These are phyloP conservation scores for Mamestra configurata DNA, from an alignment of 1,140 invertebrate genomes.

Conservation along the genomic window DNA sequence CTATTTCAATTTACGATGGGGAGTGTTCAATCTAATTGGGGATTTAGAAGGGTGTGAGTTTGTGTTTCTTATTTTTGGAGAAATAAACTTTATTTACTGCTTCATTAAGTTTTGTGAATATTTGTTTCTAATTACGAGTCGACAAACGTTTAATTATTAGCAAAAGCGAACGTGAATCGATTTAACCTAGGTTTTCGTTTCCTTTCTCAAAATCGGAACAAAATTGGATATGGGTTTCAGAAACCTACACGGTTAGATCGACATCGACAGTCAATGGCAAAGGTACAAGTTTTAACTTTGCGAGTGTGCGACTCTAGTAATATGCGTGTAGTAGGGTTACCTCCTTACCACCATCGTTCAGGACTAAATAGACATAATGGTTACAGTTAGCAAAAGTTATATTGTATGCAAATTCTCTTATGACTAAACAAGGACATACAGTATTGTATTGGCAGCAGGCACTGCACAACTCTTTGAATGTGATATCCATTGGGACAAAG, in stretches of 20 bases:
- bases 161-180: neutral
- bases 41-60: slow-evolving; percentile 8
- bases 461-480: too few species aligned
- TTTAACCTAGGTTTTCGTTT: neutral
- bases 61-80: slow-evolving; percentile 12
- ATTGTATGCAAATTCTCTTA: slow-evolving; percentile 26
- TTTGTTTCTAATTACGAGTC: slow-evolving; percentile 17
- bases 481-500: too few species aligned
- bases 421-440: neutral
- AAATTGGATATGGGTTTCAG: neutral
- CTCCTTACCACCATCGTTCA: neutral
- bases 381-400: slow-evolving; percentile 19
- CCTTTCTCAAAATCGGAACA: neutral
- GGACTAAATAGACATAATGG: neutral
- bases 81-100: slow-evolving; percentile 28
- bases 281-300: neutral
- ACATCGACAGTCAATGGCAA: slow-evolving; percentile 9
- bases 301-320: neutral
- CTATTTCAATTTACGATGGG: slow-evolving; percentile 43
- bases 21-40: slow-evolving; percentile 27
- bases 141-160: neutral
- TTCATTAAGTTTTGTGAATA: neutral
- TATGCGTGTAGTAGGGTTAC: slow-evolving; percentile 20
- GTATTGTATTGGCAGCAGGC: neutral
- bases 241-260: neutral